Conservation (phyloP, 2,797 vertebrate genomes). For the Sylvia borin region DNA sequence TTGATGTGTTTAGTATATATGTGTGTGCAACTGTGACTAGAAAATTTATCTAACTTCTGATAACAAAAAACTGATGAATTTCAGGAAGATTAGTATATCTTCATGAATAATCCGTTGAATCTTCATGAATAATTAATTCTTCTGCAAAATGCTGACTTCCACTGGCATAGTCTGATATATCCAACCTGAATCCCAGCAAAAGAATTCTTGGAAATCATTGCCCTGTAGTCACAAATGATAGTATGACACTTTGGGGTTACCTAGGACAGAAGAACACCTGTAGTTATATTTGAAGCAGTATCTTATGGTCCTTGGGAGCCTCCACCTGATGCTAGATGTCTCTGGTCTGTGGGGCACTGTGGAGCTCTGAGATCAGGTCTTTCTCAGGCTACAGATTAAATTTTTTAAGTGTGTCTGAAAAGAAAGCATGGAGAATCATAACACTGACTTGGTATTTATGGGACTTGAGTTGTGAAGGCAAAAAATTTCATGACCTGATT, state of each 20-base stretch:
- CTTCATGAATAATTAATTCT: neutral
- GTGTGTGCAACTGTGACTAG: neutral
- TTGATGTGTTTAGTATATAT: neutral
- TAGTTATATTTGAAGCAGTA: neutral
- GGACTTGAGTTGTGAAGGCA: neutral
- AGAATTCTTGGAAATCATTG: neutral
- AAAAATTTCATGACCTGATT: slow-evolving; percentile 39
- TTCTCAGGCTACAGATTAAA: neutral
- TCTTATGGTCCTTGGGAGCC: accelerated
- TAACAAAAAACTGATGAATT: neutral
- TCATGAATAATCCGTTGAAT: neutral
- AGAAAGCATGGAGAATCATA: neutral
- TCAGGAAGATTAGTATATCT: neutral
- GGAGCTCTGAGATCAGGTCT: neutral
- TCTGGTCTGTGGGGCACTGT: neutral
- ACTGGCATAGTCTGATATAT: neutral
- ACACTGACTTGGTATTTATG: neutral
- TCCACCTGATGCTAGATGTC: accelerated
- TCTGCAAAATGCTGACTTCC: neutral
- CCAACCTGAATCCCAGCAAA: neutral
- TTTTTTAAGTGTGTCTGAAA: neutral
- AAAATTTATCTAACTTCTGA: neutral
- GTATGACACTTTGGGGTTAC: neutral
- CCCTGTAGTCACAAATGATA: neutral
- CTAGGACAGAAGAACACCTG: neutral